Conservation (phyloP, 1,140 invertebrate genomes). For the Zaprionus nigranus region DNA sequence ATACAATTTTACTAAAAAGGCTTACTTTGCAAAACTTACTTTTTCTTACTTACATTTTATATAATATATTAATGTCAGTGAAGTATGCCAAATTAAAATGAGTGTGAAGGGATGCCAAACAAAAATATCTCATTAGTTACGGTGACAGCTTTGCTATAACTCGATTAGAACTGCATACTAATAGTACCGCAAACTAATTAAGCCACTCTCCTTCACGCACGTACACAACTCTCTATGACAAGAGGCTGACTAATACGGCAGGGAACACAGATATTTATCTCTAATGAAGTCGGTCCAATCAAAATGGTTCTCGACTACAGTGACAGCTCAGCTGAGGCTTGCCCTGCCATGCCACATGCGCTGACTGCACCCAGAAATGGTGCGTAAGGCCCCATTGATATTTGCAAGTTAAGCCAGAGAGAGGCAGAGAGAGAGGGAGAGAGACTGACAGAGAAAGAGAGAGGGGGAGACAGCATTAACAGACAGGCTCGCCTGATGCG, state of each 20-base stretch:
- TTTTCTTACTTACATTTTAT: too few species aligned
- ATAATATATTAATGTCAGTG: too few species aligned
- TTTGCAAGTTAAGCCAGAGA: conserved; percentile 53
- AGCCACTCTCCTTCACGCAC: neutral
- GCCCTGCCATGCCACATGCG: conserved; percentile 52
- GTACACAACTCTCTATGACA: conserved; percentile 57
- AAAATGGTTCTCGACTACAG: conserved; percentile 21
- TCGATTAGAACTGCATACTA: neutral
- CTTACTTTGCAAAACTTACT: too few species aligned
- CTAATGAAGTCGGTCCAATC: conserved; percentile 49
- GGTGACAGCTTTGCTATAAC: neutral
- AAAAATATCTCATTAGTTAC: too few species aligned
- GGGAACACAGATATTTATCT: conserved; percentile 53
- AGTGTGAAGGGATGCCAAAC: too few species aligned
- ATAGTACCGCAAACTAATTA: neutral
- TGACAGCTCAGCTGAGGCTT: conserved; percentile 48
- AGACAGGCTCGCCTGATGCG: conserved; percentile 37
- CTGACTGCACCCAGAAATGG: conserved; percentile 67
- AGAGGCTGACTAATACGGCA: conserved; percentile 46
- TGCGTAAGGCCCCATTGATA: conserved; percentile 66
- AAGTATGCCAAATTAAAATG: too few species aligned
- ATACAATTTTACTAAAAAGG: too few species aligned
- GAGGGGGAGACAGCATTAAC: neutral
- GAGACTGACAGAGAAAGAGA: neutral
- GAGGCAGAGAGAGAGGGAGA: neutral